Conservation (phyloP, 1,140 invertebrate species). For the Drosophila pallidifrons region DNA sequence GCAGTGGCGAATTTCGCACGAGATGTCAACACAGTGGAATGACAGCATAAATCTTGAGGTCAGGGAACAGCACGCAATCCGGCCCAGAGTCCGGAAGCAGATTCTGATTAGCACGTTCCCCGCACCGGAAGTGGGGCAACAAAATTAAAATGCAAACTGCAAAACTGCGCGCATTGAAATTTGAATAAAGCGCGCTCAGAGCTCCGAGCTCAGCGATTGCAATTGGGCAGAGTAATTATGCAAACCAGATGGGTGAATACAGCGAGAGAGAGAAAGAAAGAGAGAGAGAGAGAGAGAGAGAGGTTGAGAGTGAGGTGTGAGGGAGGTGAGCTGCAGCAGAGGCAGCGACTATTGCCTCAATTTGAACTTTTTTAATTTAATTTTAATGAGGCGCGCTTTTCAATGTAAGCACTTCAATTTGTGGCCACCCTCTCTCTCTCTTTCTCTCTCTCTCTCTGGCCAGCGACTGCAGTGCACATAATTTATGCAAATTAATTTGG, state of each 20-base stretch:
- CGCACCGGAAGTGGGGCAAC: slow-evolving; percentile 27
- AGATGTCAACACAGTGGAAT: slow-evolving; percentile 50
- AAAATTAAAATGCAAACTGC: slow-evolving; percentile 51
- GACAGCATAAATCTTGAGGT: slow-evolving; percentile 51
- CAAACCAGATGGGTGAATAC: slow-evolving; percentile 26
- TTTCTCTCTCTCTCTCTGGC: neutral
- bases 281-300: neutral
- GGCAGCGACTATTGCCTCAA: slow-evolving; percentile 30
- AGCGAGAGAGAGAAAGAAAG: neutral
- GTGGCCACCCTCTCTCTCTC: neutral
- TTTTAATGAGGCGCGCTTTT: slow-evolving; percentile 65
- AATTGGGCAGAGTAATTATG: slow-evolving; percentile 50
- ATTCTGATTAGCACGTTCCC: slow-evolving; percentile 39
- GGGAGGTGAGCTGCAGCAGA: slow-evolving; percentile 1
- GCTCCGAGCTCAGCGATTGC: slow-evolving; percentile 39
- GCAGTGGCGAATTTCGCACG: slow-evolving; percentile 40
- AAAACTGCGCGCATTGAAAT: slow-evolving; percentile 35
- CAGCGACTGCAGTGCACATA: slow-evolving; percentile 25
- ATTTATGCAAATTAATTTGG: slow-evolving; percentile 78
- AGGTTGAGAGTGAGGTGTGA: neutral
- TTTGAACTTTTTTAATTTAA: slow-evolving; percentile 60
- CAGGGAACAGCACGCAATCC: slow-evolving; percentile 12
- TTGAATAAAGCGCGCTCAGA: slow-evolving; percentile 37
- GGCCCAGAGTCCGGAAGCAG: slow-evolving; percentile 26
- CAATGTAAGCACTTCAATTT: slow-evolving; percentile 58